Conservation (phyloP, 1,140 invertebrate species). For the Polypedilum pembai region DNA sequence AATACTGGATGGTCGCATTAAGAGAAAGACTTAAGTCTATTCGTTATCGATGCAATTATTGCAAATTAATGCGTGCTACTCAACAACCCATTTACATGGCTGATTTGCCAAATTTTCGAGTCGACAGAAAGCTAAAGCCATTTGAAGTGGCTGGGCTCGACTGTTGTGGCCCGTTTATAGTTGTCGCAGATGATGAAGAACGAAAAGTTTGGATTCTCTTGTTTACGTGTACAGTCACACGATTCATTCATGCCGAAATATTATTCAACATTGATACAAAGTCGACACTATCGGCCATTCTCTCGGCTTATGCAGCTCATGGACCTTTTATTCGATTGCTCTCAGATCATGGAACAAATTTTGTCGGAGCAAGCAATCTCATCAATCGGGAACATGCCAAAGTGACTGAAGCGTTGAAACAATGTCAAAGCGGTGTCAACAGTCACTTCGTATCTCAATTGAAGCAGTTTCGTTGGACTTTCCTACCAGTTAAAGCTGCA, state of each 20-base stretch:
- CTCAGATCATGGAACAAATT: not conserved
- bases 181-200: not conserved
- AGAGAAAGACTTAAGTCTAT: not conserved
- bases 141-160: not conserved
- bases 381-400: no score
- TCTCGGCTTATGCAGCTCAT: not conserved
- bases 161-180: not conserved
- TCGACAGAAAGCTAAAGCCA: not conserved
- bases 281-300: not conserved
- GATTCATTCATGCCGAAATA: not conserved
- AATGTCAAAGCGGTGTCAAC: no score
- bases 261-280: not conserved
- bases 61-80: not conserved
- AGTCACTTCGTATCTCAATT: no score
- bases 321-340: not conserved
- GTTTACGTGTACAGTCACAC: not conserved
- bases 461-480: no score
- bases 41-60: not conserved
- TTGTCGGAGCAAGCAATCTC: not conserved
- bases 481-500: no score
- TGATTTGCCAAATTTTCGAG: not conserved
- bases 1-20: not conserved
- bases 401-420: no score
- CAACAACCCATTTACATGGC: not conserved
- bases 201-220: not conserved